Base-by-base conservation (phyloP, 30 jellyfish, hydroid and myxozoan genomes). In the Euphysa ruthae region DNA sequence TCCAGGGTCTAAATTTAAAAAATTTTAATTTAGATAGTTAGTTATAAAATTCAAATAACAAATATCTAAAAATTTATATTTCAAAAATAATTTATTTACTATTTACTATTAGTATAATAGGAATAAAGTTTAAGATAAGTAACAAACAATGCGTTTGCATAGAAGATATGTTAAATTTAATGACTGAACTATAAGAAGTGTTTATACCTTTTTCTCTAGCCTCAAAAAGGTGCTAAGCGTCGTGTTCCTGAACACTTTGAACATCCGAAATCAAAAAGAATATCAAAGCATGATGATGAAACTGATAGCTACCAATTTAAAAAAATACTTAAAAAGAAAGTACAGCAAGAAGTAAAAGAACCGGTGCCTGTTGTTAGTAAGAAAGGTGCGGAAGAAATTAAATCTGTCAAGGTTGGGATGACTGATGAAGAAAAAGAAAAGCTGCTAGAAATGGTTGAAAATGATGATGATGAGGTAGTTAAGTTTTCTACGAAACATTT, bases 391-490 rank as follows among this genome's bases (percentile, higher is more conserved):
- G 16, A 28, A 10, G 52, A 49, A 42, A 64, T 32, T 4, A 29
- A 27, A 27, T 61, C 76, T 10, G 34, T 31, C 3, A 35, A 44
- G 3, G 63, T 46, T 25, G 63, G 55, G 0, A 54, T 77, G 26
- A 85, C 81, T 35, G 93, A 65, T 23, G 91, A 77, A 10, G 96
- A 85, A 22, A 85, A 78, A 46, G 94, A 85, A 43, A 77, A 64
- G 49, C 71, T 85, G 12, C 66, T 85, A 6, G 93, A 82, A 7
- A 72, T 84, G 25, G 93, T 85, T 1, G 96, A 85, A 35, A 66
- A 78, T 52, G 91, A 85, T 24, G 79, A 63, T 6, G 94, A 77
- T 91, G 96, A n/a, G n/a, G n/a, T n/a, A n/a, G n/a, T n/a, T n/a
- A n/a, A n/a, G n/a, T n/a, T n/a, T n/a, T n/a, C n/a, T n/a, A n/a